Conservation (phyloP, 2,888 invertebrate genomes). For the Phalera bucephala region DNA sequence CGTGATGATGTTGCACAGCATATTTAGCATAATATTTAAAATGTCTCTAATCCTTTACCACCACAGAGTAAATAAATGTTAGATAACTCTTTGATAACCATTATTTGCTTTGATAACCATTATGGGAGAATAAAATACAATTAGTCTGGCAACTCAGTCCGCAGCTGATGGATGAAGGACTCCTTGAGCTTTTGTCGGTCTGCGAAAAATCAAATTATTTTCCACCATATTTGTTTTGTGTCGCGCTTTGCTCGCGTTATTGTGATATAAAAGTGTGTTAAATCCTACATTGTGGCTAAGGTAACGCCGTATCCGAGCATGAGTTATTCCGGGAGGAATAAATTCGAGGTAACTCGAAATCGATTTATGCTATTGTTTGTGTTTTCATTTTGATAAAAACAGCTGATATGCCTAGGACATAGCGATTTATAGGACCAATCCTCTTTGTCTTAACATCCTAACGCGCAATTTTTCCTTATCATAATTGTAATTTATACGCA, state of each 20-base stretch:
- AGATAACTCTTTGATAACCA: too few relatives aligned
- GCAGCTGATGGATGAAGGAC: constrained; percentile 37
- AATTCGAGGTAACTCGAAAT: constrained; percentile 82
- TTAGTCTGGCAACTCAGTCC: constrained; percentile 31
- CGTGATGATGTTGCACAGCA: too few relatives aligned
- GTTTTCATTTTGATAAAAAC: constrained; percentile 83
- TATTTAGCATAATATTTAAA: too few relatives aligned
- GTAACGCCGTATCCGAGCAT: constrained; percentile 79
- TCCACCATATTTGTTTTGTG: constrained; percentile 60
- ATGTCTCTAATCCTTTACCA: too few relatives aligned
- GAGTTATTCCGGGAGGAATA: constrained; percentile 85
- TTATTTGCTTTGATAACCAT: too few relatives aligned
- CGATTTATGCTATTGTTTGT: constrained; percentile 62
- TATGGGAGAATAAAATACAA: not conserved
- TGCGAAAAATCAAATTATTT: constrained; percentile 51
- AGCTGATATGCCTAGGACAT: constrained; percentile 84
- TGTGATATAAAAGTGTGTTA: constrained; percentile 25
- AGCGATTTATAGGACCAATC: constrained; percentile 12
- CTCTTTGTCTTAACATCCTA: constrained; percentile 59
- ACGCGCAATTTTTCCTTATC: not conserved
- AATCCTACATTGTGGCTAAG: constrained; percentile 76
- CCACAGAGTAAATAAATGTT: too few relatives aligned
- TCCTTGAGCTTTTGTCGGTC: constrained; percentile 26
- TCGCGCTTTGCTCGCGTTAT: constrained; percentile 35
- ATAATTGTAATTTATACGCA: constrained; percentile 8